Evolutionary conservation across 2,888 invertebrate genomes (phyloP).

Genomic region (Priocnemis perturbator): DNA sequence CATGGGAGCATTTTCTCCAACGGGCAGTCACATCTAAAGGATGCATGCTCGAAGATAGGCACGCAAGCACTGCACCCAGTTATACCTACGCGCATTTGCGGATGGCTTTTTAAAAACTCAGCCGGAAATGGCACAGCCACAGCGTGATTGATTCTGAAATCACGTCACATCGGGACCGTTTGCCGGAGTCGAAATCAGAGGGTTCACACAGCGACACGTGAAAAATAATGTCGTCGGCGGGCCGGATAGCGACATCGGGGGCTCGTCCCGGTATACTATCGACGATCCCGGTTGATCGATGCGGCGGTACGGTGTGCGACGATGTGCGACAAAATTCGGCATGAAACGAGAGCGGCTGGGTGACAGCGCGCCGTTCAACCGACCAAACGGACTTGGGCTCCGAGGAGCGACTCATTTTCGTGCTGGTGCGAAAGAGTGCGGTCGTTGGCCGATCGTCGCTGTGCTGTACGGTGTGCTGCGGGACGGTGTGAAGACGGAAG

Average conservation of each 20-base stretch:
- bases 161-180: not conserved
- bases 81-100: constrained; percentile 16
- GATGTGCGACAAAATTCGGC: constrained; percentile 18
- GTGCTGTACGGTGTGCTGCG: too few species aligned
- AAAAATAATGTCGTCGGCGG: not conserved
- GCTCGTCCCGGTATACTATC: constrained; percentile 39
- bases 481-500: too few species aligned
- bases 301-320: constrained; percentile 25
- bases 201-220: not conserved
- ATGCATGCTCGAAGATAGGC: not conserved
- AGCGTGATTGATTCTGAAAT: constrained; percentile 45
- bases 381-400: not conserved
- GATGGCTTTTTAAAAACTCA: constrained; percentile 20
- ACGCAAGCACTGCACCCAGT: constrained; percentile 24
- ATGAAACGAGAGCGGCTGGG: constrained; percentile 33
- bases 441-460: too few species aligned
- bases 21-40: not conserved
- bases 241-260: too few species aligned
- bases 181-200: not conserved
- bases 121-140: constrained; percentile 45
- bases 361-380: constrained; percentile 40
- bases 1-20: too few species aligned
- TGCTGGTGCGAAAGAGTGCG: not conserved
- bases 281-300: constrained; percentile 53
- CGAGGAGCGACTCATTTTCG: not conserved